Percentiles rank a stretch among this genome's conserved stretches.
These are phyloP conservation scores for Idaea dimidiata DNA, from an alignment of 2,888 invertebrate species.

Conservation along the genomic window DNA sequence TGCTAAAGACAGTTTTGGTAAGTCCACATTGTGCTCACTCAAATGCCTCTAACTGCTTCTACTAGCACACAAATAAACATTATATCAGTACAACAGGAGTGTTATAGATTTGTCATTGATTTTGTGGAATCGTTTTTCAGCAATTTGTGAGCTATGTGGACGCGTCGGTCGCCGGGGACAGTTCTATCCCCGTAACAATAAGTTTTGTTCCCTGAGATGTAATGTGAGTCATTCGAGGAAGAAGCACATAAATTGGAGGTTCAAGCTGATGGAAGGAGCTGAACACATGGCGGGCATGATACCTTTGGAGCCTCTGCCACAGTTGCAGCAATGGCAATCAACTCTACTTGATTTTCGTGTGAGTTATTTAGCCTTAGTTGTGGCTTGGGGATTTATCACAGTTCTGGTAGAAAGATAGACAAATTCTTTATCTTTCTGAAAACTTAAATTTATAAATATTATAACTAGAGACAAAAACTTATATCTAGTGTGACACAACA, in stretches of 20 bases:
- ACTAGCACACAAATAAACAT: background rate
- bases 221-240: constrained; percentile 50
- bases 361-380: background rate
- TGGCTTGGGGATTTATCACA: too few species aligned
- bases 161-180: constrained; percentile 64
- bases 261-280: constrained; percentile 70
- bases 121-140: constrained; percentile 39
- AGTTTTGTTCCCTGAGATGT: constrained; percentile 68
- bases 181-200: constrained; percentile 66
- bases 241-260: constrained; percentile 62
- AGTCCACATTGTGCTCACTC: constrained; percentile 42
- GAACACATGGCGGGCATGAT: constrained; percentile 76
- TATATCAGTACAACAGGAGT: background rate
- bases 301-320: constrained; percentile 73
- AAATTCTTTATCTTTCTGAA: too few species aligned
- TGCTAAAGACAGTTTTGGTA: constrained; percentile 94
- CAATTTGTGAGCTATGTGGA: constrained; percentile 74
- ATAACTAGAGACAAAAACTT: too few species aligned
- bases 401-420: too few species aligned
- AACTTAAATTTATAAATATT: too few species aligned
- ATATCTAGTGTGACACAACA: too few species aligned
- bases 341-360: constrained; percentile 67
- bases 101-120: background rate
- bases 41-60: background rate
- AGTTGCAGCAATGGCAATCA: constrained; percentile 72